A percentile compares a stretch with the other conserved stretches of the same genome.
Evolutionary conservation across 2,113 vertebrate genomes (phyloP).

Genomic region (Mirza zaza): DNA sequence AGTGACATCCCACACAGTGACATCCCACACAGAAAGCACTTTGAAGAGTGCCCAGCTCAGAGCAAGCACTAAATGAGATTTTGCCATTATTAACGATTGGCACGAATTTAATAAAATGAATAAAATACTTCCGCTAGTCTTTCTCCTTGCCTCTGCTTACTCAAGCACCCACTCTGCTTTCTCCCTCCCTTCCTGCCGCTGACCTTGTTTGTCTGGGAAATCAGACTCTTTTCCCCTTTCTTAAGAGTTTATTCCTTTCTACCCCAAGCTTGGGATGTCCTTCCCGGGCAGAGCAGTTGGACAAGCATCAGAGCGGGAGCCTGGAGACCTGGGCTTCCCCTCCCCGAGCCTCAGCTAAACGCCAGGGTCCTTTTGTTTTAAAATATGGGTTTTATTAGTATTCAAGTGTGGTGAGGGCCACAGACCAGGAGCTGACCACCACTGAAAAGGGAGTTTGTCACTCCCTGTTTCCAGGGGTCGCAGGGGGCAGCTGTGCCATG

Average conservation of each 20-base stretch:
- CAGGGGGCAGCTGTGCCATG: no score
- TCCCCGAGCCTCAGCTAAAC: neutral
- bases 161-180: neutral
- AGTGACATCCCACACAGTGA: neutral
- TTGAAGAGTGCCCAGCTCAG: neutral
- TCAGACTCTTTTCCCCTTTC: neutral
- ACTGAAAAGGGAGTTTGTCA: accelerated
- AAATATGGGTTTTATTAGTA: neutral
- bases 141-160: neutral
- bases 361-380: neutral
- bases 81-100: neutral
- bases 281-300: neutral
- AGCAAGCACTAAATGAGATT: neutral
- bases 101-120: neutral
- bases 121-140: neutral
- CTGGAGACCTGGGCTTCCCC: neutral
- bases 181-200: neutral
- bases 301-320: accelerated
- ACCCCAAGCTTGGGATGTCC: neutral
- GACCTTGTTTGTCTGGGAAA: neutral
- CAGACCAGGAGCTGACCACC: neutral
- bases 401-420: no score
- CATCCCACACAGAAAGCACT: neutral
- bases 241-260: neutral
- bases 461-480: neutral